Conservation (phyloP, 2,888 invertebrate species). For the Drosophila testacea region DNA sequence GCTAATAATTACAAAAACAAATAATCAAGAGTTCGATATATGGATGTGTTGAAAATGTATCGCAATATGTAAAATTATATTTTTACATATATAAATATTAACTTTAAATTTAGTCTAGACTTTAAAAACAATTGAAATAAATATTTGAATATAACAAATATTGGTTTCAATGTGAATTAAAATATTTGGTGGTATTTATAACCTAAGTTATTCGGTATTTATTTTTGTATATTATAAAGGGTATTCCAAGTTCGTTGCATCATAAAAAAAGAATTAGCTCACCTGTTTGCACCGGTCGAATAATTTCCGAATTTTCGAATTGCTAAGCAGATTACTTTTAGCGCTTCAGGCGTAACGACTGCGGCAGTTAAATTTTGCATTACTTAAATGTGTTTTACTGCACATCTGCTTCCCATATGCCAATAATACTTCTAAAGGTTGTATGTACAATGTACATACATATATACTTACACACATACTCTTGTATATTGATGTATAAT, state of each 20-base stretch:
- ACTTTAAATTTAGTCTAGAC: no score
- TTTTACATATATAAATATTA: no score
- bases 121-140: no score
- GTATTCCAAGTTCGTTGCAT: constrained; percentile 13
- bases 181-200: no score
- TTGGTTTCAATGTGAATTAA: no score
- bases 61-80: no score
- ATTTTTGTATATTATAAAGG: constrained; percentile 13
- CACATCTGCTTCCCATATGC: constrained; percentile 11
- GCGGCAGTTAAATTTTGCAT: constrained; percentile 70
- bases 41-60: no score
- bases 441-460: background rate
- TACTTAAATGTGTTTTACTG: constrained; percentile 35
- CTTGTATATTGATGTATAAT: constrained; percentile 26
- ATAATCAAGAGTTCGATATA: no score
- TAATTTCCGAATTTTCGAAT: constrained; percentile 54
- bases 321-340: constrained; percentile 71
- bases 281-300: constrained; percentile 60
- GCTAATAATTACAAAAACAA: background rate
- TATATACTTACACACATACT: background rate
- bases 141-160: no score
- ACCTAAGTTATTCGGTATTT: no score
- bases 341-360: constrained; percentile 66
- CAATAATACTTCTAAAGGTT: constrained; percentile 1
- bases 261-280: constrained; percentile 15